These are phyloP conservation scores for Ochotona princeps DNA, from an alignment of 2,113 vertebrate species.

Conservation along the genomic window DNA sequence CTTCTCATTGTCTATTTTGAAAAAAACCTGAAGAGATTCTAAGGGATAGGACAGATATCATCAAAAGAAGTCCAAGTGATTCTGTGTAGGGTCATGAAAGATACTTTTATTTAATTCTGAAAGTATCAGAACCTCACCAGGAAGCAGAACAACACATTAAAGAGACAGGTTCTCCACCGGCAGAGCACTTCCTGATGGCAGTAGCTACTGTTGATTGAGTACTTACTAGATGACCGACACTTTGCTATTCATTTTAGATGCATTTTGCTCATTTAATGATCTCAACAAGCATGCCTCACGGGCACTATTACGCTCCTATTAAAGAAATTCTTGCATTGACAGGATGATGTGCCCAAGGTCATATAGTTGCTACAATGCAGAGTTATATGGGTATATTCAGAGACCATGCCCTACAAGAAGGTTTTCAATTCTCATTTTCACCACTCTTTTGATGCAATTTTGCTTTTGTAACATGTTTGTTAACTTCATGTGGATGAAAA, in stretches of 20 bases:
- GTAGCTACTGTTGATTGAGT: background rate
- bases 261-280: slow-evolving; percentile 34
- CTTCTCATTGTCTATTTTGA: slow-evolving; percentile 43
- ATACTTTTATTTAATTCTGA: slow-evolving; percentile 49
- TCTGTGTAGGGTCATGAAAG: slow-evolving; percentile 27
- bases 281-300: background rate
- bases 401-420: background rate
- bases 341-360: background rate
- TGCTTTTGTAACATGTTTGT: no score
- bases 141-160: slow-evolving; percentile 34
- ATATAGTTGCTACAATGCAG: background rate
- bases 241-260: slow-evolving; percentile 18
- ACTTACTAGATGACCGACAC: background rate
- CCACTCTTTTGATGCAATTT: no score
- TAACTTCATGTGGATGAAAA: no score
- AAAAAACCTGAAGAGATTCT: slow-evolving; percentile 47
- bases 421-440: no score
- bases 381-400: background rate
- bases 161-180: slow-evolving; percentile 12
- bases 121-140: slow-evolving; percentile 26
- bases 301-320: background rate
- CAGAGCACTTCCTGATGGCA: background rate
- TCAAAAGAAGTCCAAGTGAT: slow-evolving; percentile 46
- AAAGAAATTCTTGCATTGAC: background rate
- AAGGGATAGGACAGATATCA: slow-evolving; percentile 35